phyloP scores from a whole-genome alignment of 2,797 vertebrate species.

The Dicrostonyx torquatus region DNA sequence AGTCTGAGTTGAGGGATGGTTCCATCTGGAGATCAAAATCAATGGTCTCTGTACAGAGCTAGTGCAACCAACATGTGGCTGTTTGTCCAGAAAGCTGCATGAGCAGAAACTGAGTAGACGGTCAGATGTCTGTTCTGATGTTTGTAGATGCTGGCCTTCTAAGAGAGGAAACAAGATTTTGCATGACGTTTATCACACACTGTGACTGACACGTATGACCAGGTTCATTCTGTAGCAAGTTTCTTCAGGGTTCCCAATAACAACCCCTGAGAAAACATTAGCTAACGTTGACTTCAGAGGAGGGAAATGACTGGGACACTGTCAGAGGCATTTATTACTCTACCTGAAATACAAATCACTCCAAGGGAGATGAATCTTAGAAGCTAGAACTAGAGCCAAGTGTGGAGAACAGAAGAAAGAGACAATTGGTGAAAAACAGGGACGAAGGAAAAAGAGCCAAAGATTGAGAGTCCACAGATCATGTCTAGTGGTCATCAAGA shows the following conservation, averaged over 20 bases:
- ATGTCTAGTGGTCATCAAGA: not conserved
- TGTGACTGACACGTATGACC: not conserved
- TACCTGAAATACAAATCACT: not conserved
- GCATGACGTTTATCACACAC: not conserved
- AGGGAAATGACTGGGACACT: not conserved
- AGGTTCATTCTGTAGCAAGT: not conserved
- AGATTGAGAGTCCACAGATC: not conserved
- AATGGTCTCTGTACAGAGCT: not conserved
- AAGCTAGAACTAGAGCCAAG: not conserved
- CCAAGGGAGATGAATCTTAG: not conserved
- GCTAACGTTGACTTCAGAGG: not conserved
- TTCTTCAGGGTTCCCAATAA: not conserved
- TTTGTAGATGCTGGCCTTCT: not conserved
- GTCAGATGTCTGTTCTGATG: not conserved
- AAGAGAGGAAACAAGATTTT: not conserved
- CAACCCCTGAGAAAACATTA: not conserved
- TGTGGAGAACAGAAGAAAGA: not conserved
- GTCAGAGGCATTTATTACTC: not conserved
- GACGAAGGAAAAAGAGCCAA: not conserved
- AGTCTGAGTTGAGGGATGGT: not conserved
- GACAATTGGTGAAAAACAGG: not conserved
- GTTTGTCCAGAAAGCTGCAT: not conserved
- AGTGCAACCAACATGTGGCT: too few relatives aligned
- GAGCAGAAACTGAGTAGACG: not conserved
- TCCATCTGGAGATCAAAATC: not conserved